Conservation (phyloP, 2,797 vertebrate species). For the Hybognathus amarus region DNA sequence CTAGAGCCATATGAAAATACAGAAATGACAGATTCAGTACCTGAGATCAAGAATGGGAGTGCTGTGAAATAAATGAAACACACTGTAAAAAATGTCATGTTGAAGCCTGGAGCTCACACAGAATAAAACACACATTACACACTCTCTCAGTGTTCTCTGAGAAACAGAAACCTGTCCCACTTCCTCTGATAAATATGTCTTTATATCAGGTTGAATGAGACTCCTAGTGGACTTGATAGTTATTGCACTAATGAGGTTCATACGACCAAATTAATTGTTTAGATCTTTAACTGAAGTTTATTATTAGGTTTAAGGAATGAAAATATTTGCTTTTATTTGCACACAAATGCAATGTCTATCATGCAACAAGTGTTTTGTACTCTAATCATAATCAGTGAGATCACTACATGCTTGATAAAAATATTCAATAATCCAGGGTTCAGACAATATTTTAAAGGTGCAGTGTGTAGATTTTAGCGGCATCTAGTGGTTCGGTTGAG, state of each 20-base stretch:
- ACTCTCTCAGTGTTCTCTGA: background rate
- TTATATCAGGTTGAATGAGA: background rate
- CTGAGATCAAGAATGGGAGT: background rate
- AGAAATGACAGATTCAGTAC: background rate
- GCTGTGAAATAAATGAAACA: background rate
- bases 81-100: conserved; percentile 5
- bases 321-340: background rate
- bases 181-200: background rate
- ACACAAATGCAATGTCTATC: background rate
- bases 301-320: background rate
- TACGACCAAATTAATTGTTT: background rate
- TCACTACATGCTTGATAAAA: background rate
- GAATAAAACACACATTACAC: background rate
- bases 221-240: background rate
- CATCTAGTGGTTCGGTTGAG: too few species aligned
- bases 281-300: background rate
- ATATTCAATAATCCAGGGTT: background rate
- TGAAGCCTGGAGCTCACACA: background rate
- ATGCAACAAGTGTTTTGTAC: background rate
- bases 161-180: background rate
- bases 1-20: background rate
- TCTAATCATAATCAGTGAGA: background rate
- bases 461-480: too few species aligned
- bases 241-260: background rate
- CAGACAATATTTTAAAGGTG: background rate